Evolutionary conservation across 1,140 invertebrate genomes (phyloP).

Genomic region (Philotrypesis tridentata): DNA sequence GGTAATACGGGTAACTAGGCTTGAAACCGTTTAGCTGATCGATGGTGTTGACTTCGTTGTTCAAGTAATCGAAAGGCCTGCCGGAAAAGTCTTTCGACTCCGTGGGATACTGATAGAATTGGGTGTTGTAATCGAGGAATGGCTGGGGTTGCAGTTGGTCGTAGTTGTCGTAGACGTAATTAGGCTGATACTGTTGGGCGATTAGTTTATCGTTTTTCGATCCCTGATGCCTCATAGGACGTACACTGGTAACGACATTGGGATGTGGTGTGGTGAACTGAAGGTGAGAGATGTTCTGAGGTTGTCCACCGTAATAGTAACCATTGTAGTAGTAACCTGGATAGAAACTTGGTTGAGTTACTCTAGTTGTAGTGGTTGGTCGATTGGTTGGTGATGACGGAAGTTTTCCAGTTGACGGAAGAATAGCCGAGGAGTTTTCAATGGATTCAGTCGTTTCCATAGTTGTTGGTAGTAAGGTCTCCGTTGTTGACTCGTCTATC

Average conservation of each 20-base stretch:
- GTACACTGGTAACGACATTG: background rate
- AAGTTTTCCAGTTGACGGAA: too few relatives aligned
- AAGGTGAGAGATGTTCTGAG: slow-evolving; percentile 59
- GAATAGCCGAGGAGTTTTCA: background rate
- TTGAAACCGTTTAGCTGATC: slow-evolving; percentile 29
- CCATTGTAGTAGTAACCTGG: background rate
- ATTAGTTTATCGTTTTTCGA: background rate
- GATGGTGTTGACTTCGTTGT: background rate
- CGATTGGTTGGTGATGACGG: background rate
- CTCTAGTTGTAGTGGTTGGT: background rate
- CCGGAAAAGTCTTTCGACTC: background rate
- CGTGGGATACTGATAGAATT: slow-evolving; percentile 4
- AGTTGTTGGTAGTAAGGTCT: background rate
- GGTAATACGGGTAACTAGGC: slow-evolving; percentile 32
- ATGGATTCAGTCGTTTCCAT: background rate
- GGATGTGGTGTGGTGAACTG: slow-evolving; percentile 55
- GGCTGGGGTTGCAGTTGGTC: background rate
- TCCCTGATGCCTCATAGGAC: background rate
- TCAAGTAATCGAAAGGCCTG: background rate
- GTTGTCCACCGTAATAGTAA: slow-evolving; percentile 64
- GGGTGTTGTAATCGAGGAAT: slow-evolving; percentile 4
- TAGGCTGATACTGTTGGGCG: background rate
- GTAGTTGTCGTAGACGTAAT: background rate
- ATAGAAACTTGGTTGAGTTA: background rate
- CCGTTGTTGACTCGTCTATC: background rate